Evolutionary conservation across 2,797 vertebrate species (phyloP), one percentile per base, ranked within the genome.

Genomic region (Syndactyla subalaris): DNA sequence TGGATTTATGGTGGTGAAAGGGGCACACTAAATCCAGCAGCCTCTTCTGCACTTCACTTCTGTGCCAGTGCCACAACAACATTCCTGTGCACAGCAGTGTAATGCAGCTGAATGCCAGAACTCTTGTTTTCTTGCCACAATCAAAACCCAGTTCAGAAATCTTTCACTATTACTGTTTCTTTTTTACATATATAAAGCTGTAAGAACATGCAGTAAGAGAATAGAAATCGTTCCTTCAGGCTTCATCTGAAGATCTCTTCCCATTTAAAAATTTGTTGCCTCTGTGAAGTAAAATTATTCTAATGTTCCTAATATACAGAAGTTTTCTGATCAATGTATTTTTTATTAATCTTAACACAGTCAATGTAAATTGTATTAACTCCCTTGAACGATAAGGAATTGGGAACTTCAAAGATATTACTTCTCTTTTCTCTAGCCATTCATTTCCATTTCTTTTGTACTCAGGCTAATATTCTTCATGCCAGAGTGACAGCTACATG

Each of bases 381-480:
- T 76, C 38, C 68, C 41, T 36, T 66, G 71, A 76, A 76, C 49
- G 32, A 93, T 79, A 90, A 52, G 46, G 63, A 87, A 87, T 74
- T 77, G 51, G 79, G 62, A 84, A 63, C 51, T 79, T 92, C 61
- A 93, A 73, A 86, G 71, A 90, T 61, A 94, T 39, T 51, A n/a
- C 29, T 89, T 65, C 34, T 92, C 91, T 91, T 71, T 87, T 70
- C 29, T 61, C 43, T 63, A 77, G 34, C 17, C 54, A 51, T 84
- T 95, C 46, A 79, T 85, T 93, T 87, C 38, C 73, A 75, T 80
- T 72, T 77, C 70, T 90, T 90, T 92, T 87, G 46, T 89, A 29
- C 30, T 70, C 32, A 0, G 17, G 39, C 36, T 73, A 71, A 80
- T 72, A 81, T 66, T 67, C 71, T 65, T 75, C 32, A 26, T 48